Base-by-base conservation (phyloP, 2,888 invertebrate species). In the Amiota minor region DNA sequence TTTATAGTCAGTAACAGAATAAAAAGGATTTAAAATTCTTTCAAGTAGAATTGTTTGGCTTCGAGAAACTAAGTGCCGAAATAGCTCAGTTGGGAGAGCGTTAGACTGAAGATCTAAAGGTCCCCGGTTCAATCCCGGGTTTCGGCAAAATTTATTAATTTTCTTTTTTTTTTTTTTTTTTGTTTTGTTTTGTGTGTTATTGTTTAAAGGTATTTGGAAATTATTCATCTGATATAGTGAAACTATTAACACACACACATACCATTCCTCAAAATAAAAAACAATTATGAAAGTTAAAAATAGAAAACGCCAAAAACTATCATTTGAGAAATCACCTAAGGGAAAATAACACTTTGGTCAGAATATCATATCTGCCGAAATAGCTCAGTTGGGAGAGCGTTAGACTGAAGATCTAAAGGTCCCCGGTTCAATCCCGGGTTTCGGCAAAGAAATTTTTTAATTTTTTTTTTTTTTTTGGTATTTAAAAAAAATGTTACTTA, bases 71-170 rank as follows among this genome's bases (percentile, higher is more conserved):
- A 35, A 35, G 35, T 72, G 92, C 93, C 93, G 93, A 93, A 93
- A 93, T 93, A 93, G 93, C 93, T 93, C 93, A 93, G 93, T 93
- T 93, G 93, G 93, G 93, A 93, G 93, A 93, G 93, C 93, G 93
- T 93, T 93, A 93, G 93, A 93, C 93, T 93, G 93, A 93, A 93
- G 93, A 93, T 93, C 93, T 93, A 93, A 93, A 93, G 92, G 93
- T 93, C 93, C 93, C 93, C 91, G 93, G 93, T 93, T 93, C 93
- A 91, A 93, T 93, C 93, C 93, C 93, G 91, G 93, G 93, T 93
- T 93, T 93, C 93, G 93, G 93, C 93, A 93, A 47, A 23, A 23
- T 23, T 35, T 35, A 35, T 8, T 6, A 35, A 6, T 16, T 35
- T 64, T 9, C 14, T 46, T 46, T 14, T 12, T n/a, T 35, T 46